phyloP scores from a whole-genome alignment of 2,113 vertebrate genomes.

The Macrotis lagotis region DNA sequence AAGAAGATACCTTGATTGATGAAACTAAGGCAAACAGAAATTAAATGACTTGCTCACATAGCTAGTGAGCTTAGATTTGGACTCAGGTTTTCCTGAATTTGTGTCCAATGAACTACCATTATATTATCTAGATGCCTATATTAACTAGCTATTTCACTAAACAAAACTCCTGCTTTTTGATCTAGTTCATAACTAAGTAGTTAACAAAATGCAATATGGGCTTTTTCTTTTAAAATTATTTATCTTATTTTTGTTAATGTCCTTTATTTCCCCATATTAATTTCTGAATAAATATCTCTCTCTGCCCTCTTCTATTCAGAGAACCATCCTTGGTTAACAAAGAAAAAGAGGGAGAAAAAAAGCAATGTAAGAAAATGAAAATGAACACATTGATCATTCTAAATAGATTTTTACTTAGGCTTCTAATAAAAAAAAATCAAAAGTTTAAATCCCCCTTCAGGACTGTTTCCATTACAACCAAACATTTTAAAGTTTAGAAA shows the following conservation, averaged over 20 bases:
- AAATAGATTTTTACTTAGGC: slow-evolving; percentile 10
- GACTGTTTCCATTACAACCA: slow-evolving; percentile 10
- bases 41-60: neutral
- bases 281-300: neutral
- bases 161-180: neutral
- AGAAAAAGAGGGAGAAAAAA: neutral
- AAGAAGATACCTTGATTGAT: neutral
- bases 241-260: neutral
- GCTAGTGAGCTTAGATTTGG: neutral
- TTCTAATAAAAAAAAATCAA: slow-evolving; percentile 4
- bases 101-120: neutral
- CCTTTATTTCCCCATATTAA: neutral
- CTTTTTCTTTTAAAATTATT: neutral
- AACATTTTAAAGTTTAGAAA: slow-evolving; percentile 15
- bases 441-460: neutral
- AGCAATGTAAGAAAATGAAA: neutral
- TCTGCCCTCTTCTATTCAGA: neutral
- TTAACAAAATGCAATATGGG: neutral
- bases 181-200: neutral
- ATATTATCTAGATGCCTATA: neutral
- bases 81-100: neutral
- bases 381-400: neutral
- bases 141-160: neutral
- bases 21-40: neutral
- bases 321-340: neutral